Percentiles rank a stretch among this genome's conserved stretches.
Conservation (phyloP, 1,140 invertebrate species). For the Idris sp. region DNA sequence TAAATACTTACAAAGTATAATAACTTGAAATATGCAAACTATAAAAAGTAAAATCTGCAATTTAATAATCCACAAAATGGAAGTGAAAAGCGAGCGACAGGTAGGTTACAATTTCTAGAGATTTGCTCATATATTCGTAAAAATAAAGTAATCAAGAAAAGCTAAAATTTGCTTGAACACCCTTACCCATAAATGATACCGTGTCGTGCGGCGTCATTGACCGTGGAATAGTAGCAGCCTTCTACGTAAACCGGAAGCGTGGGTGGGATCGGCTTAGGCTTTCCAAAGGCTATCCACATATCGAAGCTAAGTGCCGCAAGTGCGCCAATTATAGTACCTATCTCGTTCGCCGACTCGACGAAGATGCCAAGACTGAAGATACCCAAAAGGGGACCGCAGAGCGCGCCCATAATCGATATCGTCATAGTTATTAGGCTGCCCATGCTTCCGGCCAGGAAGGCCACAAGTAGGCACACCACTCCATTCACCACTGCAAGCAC, state of each 20-base stretch:
- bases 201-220: constrained; percentile 15
- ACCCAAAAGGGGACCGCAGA: constrained; percentile 88
- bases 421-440: constrained; percentile 86
- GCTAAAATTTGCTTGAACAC: not conserved
- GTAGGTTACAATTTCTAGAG: too few relatives aligned
- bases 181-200: constrained; percentile 41
- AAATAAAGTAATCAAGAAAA: too few relatives aligned
- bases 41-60: too few relatives aligned
- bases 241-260: constrained; percentile 81
- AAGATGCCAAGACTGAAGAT: constrained; percentile 90
- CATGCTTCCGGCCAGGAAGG: constrained; percentile 84
- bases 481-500: too few relatives aligned
- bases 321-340: constrained; percentile 86
- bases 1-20: too few relatives aligned
- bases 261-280: constrained; percentile 81
- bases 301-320: constrained; percentile 83
- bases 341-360: constrained; percentile 81
- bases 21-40: too few relatives aligned
- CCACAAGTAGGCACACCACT: constrained; percentile 84
- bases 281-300: constrained; percentile 91
- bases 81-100: too few relatives aligned
- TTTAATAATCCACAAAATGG: too few relatives aligned
- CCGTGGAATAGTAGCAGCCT: constrained; percentile 76
- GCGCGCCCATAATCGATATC: constrained; percentile 86
- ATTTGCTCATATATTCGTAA: too few relatives aligned